phyloP scores from a whole-genome alignment of 1,140 invertebrate genomes.

The Lepidurus arcticus region DNA sequence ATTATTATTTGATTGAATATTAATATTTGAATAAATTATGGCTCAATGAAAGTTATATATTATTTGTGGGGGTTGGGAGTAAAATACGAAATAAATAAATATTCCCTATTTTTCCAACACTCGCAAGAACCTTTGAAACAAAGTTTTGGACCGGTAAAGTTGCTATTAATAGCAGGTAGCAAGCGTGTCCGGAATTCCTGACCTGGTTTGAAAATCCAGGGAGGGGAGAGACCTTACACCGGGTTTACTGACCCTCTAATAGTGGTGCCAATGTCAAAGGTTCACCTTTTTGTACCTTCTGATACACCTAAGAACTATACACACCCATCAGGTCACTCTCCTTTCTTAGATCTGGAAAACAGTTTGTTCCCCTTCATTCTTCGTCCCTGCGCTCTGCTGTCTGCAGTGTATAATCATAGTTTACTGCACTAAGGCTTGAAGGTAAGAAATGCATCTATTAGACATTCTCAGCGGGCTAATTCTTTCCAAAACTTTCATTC shows the following conservation, averaged over 20 bases:
- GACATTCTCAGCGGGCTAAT: too few species aligned
- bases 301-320: not conserved
- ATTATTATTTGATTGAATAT: too few species aligned
- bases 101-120: too few species aligned
- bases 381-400: not conserved
- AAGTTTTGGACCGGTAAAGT: not conserved
- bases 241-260: not conserved
- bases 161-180: not conserved
- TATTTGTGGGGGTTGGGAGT: too few species aligned
- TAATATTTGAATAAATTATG: too few species aligned
- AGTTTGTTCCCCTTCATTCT: not conserved
- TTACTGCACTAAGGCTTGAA: too few species aligned
- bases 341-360: not conserved
- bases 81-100: too few species aligned
- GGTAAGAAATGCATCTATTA: too few species aligned
- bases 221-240: not conserved
- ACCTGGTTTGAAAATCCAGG: not conserved
- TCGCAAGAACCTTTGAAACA: too few species aligned
- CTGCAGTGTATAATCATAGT: not conserved
- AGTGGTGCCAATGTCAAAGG: not conserved
- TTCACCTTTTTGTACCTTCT: not conserved
- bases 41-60: too few species aligned
- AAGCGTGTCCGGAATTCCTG: not conserved
- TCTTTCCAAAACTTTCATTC: too few species aligned
- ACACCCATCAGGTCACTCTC: not conserved